phyloP scores from a whole-genome alignment of 2,888 invertebrate species.

The Xylota sylvarum region DNA sequence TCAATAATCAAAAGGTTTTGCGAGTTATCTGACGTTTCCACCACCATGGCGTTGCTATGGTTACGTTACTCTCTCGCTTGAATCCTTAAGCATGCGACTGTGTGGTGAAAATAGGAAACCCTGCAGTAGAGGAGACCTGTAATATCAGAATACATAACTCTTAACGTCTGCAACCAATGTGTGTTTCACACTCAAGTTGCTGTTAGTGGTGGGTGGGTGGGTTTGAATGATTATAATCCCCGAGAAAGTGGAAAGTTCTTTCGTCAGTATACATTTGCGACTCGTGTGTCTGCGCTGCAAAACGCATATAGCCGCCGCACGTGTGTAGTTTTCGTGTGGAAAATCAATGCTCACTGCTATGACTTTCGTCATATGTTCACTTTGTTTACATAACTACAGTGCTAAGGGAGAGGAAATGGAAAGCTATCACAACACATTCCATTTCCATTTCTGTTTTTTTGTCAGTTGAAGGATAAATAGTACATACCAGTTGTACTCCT shows the following conservation, averaged over 20 bases:
- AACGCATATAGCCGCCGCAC: conserved; percentile 22
- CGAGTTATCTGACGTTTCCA: conserved; percentile 34
- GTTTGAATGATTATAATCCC: conserved; percentile 2
- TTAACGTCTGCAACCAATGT: background rate
- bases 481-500: conserved; percentile 28
- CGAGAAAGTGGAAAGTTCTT: conserved; percentile 41
- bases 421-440: no score
- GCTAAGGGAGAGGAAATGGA: background rate
- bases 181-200: background rate
- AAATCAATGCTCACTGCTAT: conserved; percentile 56
- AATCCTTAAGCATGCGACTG: background rate
- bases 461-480: conserved; percentile 28
- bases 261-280: conserved; percentile 12
- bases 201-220: background rate
- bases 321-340: conserved; percentile 37
- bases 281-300: conserved; percentile 8
- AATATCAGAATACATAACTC: background rate
- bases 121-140: conserved; percentile 5
- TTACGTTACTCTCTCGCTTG: conserved; percentile 2
- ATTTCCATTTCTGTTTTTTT: background rate
- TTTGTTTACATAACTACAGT: conserved; percentile 30
- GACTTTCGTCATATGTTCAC: conserved; percentile 27
- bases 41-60: conserved; percentile 39
- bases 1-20: conserved; percentile 45
- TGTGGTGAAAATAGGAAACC: conserved; percentile 16